Percentiles rank a stretch among this genome's conserved stretches.
These are phyloP conservation scores for Drosophila neutralis DNA, from an alignment of 2,888 invertebrate genomes.

Conservation along the genomic window DNA sequence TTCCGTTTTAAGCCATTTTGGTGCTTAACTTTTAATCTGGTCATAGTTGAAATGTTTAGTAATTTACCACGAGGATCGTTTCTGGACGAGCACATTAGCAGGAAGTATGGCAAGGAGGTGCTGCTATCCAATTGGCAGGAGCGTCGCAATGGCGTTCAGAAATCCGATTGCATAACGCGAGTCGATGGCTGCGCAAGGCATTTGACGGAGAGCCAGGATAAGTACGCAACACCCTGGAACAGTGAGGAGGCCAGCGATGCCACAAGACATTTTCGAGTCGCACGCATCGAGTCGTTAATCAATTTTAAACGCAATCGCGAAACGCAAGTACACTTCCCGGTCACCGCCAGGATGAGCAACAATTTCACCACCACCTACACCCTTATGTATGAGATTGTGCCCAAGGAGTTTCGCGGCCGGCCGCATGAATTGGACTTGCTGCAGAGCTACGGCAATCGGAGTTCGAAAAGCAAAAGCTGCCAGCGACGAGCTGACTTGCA, in stretches of 20 bases:
- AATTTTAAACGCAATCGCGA: constrained; percentile 8
- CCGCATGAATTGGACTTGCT: constrained; percentile 25
- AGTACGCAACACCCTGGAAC: background rate
- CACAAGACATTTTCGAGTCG: constrained; percentile 7
- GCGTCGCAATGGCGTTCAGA: constrained; percentile 18
- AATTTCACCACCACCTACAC: constrained; percentile 52
- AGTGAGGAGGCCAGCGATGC: background rate
- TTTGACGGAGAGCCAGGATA: constrained; percentile 17
- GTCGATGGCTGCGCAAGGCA: constrained; percentile 26
- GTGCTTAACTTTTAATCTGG: background rate
- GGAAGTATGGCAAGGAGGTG: constrained; percentile 43
- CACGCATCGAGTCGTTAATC: constrained; percentile 15
- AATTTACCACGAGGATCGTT: constrained; percentile 37
- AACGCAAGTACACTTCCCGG: constrained; percentile 23
- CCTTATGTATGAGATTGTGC: constrained; percentile 41
- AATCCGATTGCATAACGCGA: constrained; percentile 31
- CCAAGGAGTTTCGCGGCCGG: constrained; percentile 11
- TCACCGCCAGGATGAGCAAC: constrained; percentile 10
- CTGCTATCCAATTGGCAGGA: constrained; percentile 49
- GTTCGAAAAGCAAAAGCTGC: constrained; percentile 26
- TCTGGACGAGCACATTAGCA: constrained; percentile 30
- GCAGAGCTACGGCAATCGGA: constrained; percentile 49
- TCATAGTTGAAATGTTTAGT: constrained; percentile 31
- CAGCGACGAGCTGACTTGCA: background rate
- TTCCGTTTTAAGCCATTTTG: constrained; percentile 3